A percentile compares a stretch with the other conserved stretches of the same genome.
Conservation (phyloP, 2,888 invertebrate species). For the Acrobasis consociella region DNA sequence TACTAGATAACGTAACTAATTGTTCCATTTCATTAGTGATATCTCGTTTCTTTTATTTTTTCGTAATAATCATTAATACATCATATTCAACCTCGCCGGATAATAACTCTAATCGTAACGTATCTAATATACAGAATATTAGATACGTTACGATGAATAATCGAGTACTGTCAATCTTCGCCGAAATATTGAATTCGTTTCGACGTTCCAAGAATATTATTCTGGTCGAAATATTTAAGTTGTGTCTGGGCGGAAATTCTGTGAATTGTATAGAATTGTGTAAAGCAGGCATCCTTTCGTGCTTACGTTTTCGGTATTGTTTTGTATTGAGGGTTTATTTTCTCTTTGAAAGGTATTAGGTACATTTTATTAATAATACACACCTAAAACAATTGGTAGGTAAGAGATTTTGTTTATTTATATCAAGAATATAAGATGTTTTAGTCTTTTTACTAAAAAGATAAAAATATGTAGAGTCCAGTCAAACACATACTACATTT, state of each 20-base stretch:
- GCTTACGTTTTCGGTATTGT: too few species aligned
- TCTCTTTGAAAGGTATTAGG: too few species aligned
- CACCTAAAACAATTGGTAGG: too few species aligned
- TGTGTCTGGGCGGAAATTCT: background rate
- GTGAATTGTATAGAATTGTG: background rate
- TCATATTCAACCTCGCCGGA: background rate
- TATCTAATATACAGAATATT: background rate
- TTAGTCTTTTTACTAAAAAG: too few species aligned
- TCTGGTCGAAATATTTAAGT: conserved; percentile 6
- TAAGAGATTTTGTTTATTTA: too few species aligned
- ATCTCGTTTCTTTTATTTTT: background rate
- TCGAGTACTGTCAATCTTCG: conserved; percentile 17
- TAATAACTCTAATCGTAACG: conserved; percentile 3
- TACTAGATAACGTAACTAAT: background rate
- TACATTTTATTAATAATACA: too few species aligned
- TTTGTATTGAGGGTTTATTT: too few species aligned
- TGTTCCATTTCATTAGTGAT: background rate
- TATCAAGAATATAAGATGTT: too few species aligned
- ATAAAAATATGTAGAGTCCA: too few species aligned
- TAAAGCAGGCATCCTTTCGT: too few species aligned
- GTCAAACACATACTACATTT: too few species aligned
- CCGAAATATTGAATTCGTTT: conserved; percentile 10
- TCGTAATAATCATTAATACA: background rate
- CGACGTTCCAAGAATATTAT: conserved; percentile 7
- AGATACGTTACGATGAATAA: conserved; percentile 15